Base-by-base conservation (phyloP, 2,888 invertebrate species). In the Cyclophora punctaria region DNA sequence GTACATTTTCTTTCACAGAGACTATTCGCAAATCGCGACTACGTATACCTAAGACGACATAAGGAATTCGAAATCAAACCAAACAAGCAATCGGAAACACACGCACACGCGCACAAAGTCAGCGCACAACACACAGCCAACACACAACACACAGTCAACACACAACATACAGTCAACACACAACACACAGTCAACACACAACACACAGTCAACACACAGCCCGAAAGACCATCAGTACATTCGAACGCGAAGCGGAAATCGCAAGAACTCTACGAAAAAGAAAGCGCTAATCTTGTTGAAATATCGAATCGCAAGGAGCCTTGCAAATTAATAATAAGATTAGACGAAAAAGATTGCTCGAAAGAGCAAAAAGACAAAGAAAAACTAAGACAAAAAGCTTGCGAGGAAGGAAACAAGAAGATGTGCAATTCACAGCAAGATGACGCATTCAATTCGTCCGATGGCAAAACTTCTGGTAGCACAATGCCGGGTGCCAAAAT, bases 11-110 rank as follows among this genome's bases (percentile, higher is more conserved):
- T 44, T 49, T 44, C 66, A 95, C 66, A 95, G 94, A 91, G 91
- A 66, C 79, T 96, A 58, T 96, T 96, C 76, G 91, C 94, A 3
- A 96, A 96, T 73, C 91, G 96, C 53, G 96, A 96, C 75, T 96
- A 96, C 74, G 95, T 96, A 0, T 96, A 94, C 75, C 92, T 94
- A 55, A 89, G 96, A 0, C 90, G 94, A 0, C 93, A 92, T 55
- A 83, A 81, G 56, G 77, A 82, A 53, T 85, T 72, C 62, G 63
- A 74, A 0, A 60, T 71, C 0, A 45, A 51, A 0, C 56, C 61
- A 0, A 49, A 52, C 3, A 47, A 48, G 5, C 37, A 37, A 37
- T 5, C 37, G 5, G 37, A 37, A 5, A 37, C 0, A 47, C 53
- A 0, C 49, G 50, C 33, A 50, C 5, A 47, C 4, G 3, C 53